Conservation (phyloP, 1,140 invertebrate species). For the Onthophagus taurus region DNA sequence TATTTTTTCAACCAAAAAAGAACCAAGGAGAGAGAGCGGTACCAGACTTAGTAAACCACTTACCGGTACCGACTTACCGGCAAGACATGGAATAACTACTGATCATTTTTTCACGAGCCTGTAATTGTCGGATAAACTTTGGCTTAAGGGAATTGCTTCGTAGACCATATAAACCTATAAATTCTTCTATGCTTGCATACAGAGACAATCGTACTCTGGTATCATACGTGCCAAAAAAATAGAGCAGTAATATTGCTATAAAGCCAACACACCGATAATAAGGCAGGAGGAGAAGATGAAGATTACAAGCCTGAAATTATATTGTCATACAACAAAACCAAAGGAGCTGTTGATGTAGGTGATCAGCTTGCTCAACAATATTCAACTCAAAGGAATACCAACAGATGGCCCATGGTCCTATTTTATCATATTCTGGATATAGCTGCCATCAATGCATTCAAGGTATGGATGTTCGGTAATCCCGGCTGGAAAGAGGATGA, state of each 20-base stretch:
- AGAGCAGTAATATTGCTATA: constrained; percentile 17
- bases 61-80: background rate
- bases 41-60: constrained; percentile 1
- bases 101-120: background rate
- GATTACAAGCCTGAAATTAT: too few relatives aligned
- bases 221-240: constrained; percentile 14
- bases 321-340: too few relatives aligned
- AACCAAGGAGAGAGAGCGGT: constrained; percentile 7
- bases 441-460: constrained; percentile 9
- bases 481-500: too few relatives aligned
- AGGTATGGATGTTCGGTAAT: too few relatives aligned
- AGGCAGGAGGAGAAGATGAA: constrained; percentile 14
- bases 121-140: background rate
- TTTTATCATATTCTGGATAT: constrained; percentile 8
- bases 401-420: constrained; percentile 11
- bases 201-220: too few relatives aligned
- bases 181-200: too few relatives aligned
- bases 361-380: too few relatives aligned
- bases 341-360: too few relatives aligned
- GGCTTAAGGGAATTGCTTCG: background rate
- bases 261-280: constrained; percentile 15
- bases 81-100: too few relatives aligned
- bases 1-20: constrained; percentile 6
- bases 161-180: too few relatives aligned
- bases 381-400: too few relatives aligned